Evolutionary conservation across 2,888 invertebrate genomes (phyloP).

Genomic region (Pristionchus maxplancki): DNA sequence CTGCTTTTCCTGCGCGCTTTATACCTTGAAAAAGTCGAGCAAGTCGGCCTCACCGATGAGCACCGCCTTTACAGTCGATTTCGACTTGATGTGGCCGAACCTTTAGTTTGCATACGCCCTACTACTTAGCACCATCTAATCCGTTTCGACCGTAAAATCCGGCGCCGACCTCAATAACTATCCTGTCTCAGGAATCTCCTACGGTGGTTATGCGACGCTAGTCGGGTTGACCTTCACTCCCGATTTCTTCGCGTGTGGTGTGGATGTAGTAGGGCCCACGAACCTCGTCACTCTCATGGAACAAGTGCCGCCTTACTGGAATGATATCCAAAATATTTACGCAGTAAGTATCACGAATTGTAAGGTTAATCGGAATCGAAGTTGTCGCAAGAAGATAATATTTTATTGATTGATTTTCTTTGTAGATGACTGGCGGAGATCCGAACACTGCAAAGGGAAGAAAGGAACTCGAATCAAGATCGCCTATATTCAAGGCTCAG

Average conservation of each 20-base stretch:
- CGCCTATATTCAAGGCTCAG: constrained; percentile 67
- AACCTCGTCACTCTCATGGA: constrained; percentile 74
- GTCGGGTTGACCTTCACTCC: constrained; percentile 76
- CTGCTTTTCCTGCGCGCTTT: too few relatives aligned
- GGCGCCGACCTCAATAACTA: too few relatives aligned
- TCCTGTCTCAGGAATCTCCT: constrained; percentile 65
- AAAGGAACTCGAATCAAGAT: constrained; percentile 58
- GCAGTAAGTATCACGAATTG: neutral
- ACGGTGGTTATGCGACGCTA: constrained; percentile 76
- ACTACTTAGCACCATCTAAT: too few relatives aligned
- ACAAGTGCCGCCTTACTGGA: constrained; percentile 76
- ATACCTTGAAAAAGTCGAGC: too few relatives aligned
- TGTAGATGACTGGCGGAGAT: constrained; percentile 52
- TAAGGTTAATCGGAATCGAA: too few relatives aligned
- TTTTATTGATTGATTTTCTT: too few relatives aligned
- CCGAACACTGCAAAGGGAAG: neutral
- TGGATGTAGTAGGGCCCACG: constrained; percentile 75
- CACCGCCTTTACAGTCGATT: too few relatives aligned
- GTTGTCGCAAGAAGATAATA: too few relatives aligned
- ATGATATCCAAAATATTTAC: constrained; percentile 67
- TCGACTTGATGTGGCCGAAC: too few relatives aligned
- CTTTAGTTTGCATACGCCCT: too few relatives aligned
- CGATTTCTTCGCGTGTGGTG: constrained; percentile 74
- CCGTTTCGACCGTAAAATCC: too few relatives aligned
- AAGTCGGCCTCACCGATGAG: too few relatives aligned